Conservation (phyloP, 2,797 vertebrate species). For the Epinephelus coioides region DNA sequence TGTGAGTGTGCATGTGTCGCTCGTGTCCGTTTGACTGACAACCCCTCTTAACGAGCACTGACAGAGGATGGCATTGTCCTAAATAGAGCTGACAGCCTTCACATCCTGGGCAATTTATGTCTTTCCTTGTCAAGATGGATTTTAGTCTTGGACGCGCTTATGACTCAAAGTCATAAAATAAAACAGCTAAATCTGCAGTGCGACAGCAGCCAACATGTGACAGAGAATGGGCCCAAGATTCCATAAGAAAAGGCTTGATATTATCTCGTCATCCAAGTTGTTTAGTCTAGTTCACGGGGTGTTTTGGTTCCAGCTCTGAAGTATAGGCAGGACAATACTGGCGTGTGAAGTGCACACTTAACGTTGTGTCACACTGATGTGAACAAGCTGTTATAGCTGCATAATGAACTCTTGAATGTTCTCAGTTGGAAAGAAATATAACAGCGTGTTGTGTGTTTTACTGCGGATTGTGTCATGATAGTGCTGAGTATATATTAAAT, state of each 20-base stretch:
- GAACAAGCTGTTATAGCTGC: conserved; percentile 75
- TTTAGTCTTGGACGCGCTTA: conserved; percentile 55
- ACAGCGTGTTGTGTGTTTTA: not conserved
- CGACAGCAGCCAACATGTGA: conserved; percentile 59
- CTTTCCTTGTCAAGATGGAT: conserved; percentile 70
- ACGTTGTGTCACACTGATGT: conserved; percentile 63
- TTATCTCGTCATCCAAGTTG: conserved; percentile 71
- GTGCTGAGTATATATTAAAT: not conserved
- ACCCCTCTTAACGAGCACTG: conserved; percentile 64
- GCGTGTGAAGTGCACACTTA: conserved; percentile 45
- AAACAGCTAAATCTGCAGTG: conserved; percentile 48
- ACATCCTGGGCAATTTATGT: conserved; percentile 68
- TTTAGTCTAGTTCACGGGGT: conserved; percentile 81
- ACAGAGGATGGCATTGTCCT: conserved; percentile 72
- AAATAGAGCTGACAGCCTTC: conserved; percentile 79
- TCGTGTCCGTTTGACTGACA: conserved; percentile 62
- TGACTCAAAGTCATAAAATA: conserved; percentile 49
- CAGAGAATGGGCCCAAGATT: conserved; percentile 36
- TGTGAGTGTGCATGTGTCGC: conserved; percentile 27
- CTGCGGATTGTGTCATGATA: not conserved
- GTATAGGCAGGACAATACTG: conserved; percentile 50
- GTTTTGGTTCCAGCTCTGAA: conserved; percentile 69
- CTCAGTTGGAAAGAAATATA: not conserved
- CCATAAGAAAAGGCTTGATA: conserved; percentile 49
- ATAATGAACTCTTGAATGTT: conserved; percentile 13